Evolutionary conservation across 2,797 vertebrate genomes (phyloP).

Genomic region (Coccyzus lansbergi): DNA sequence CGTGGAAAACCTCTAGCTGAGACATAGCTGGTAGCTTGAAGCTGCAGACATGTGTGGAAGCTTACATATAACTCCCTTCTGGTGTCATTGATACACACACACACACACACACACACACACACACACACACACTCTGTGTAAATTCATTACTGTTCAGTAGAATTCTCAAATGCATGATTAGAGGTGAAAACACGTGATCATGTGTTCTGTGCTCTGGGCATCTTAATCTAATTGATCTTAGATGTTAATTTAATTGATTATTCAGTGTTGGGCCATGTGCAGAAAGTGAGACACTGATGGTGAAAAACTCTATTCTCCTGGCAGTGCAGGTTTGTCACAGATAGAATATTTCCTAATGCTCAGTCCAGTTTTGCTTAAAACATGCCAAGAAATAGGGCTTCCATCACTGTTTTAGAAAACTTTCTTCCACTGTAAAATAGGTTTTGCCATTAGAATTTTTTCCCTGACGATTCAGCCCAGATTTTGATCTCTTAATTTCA

Average conservation of each 20-base stretch:
- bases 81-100: no score
- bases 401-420: not conserved
- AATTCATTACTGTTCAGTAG: not conserved
- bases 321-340: not conserved
- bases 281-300: not conserved
- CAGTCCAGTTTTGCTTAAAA: not conserved
- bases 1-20: not conserved
- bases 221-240: not conserved
- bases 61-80: not conserved
- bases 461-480: conserved; percentile 41
- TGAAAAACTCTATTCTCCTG: not conserved
- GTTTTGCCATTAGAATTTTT: conserved; percentile 41
- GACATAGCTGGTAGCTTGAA: not conserved
- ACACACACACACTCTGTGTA: no score
- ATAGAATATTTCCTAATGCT: conserved; percentile 32
- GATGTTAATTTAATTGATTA: not conserved
- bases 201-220: not conserved
- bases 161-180: not conserved
- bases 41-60: not conserved
- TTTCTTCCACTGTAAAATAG: conserved; percentile 31
- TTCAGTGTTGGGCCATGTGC: not conserved
- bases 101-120: no score
- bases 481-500: conserved; percentile 56
- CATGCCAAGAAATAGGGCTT: conserved; percentile 21
- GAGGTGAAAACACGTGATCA: not conserved